Conservation (phyloP, 2,113 vertebrate species). For the Arvicanthis niloticus region DNA sequence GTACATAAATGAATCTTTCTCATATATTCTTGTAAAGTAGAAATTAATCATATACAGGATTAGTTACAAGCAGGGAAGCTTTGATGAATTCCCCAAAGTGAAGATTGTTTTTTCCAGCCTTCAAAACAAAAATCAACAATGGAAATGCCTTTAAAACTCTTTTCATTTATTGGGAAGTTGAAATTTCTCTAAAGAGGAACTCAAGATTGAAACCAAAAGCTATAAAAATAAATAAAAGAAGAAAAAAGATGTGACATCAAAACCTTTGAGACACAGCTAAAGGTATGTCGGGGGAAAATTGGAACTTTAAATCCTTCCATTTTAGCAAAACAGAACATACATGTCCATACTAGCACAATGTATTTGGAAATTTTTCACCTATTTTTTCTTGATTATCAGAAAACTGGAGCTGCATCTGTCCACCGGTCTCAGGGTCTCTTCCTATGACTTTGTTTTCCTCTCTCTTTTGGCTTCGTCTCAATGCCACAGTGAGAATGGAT, state of each 20-base stretch:
- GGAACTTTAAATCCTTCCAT: background rate
- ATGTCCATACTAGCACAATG: background rate
- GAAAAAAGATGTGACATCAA: background rate
- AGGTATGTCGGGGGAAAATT: background rate
- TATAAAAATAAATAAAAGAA: background rate
- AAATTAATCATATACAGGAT: background rate
- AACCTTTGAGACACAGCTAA: background rate
- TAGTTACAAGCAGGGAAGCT: background rate
- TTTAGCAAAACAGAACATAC: background rate
- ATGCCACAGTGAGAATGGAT: background rate
- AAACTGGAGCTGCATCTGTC: background rate
- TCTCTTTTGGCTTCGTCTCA: background rate
- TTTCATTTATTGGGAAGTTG: slow-evolving; percentile 52
- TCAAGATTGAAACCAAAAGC: slow-evolving; percentile 55
- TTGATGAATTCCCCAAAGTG: background rate
- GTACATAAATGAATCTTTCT: background rate
- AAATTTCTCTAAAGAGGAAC: slow-evolving; percentile 26
- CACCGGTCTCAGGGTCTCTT: slow-evolving; percentile 22
- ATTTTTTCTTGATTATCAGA: slow-evolving; percentile 10
- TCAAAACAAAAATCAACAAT: background rate
- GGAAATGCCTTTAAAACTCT: background rate
- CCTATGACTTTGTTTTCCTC: background rate
- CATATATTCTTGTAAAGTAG: background rate
- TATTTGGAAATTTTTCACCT: background rate
- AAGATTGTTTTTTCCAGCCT: background rate